Evolutionary conservation across 2,888 invertebrate species (phyloP).

Genomic region (Ellobium chinense): DNA sequence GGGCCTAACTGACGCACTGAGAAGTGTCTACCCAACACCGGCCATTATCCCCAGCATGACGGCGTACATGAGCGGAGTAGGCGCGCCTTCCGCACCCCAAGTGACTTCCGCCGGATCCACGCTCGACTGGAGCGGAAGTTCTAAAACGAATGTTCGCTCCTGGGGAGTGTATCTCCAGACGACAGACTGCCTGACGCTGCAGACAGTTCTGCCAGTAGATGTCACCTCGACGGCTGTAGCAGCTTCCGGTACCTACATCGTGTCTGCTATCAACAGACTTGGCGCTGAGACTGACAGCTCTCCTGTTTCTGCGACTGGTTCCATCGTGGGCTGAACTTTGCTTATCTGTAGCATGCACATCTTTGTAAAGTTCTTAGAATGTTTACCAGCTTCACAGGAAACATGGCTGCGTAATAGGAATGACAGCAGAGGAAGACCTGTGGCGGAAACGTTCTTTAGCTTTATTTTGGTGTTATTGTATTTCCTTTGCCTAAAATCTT

Average conservation of each 20-base stretch:
- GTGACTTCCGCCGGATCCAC: slow-evolving; percentile 42
- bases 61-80: slow-evolving; percentile 58
- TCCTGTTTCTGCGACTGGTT: no score
- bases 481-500: no score
- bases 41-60: slow-evolving; percentile 66
- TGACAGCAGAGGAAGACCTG: no score
- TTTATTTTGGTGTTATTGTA: no score
- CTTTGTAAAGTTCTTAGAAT: no score
- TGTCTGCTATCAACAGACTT: slow-evolving; percentile 51
- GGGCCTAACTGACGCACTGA: no score
- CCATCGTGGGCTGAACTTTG: no score
- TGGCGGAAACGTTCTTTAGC: no score
- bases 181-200: slow-evolving; percentile 55
- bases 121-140: slow-evolving; percentile 56
- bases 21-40: slow-evolving; percentile 55
- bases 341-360: no score
- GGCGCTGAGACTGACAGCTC: slow-evolving; percentile 47
- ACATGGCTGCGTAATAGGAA: no score
- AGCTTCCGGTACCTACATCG: slow-evolving; percentile 41
- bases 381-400: no score
- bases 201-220: slow-evolving; percentile 47
- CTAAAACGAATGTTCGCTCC: slow-evolving; percentile 48
- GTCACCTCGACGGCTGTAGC: background rate
- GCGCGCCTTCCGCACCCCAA: slow-evolving; percentile 51
- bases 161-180: slow-evolving; percentile 58